These are phyloP conservation scores for Caerostris darwini DNA, from an alignment of 1,140 invertebrate genomes.

Conservation along the genomic window DNA sequence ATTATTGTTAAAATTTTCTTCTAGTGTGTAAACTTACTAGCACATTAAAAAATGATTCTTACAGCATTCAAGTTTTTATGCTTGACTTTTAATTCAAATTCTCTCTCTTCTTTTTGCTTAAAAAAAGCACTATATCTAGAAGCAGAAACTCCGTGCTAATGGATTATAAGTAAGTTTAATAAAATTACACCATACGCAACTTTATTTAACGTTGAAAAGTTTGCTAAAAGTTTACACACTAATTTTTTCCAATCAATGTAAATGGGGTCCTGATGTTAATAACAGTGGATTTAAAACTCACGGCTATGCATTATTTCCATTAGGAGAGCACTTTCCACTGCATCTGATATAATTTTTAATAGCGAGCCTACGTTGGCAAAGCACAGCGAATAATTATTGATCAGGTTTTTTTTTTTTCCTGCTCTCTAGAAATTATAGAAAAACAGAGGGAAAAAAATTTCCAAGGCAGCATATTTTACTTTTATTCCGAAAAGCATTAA, in stretches of 20 bases:
- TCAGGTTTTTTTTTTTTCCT: background rate
- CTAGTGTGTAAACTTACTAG: background rate
- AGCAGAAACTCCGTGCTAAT: constrained; percentile 28
- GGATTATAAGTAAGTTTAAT: constrained; percentile 57
- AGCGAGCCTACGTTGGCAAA: background rate
- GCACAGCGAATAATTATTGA: constrained; percentile 54
- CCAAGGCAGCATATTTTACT: background rate
- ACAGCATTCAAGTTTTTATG: constrained; percentile 30
- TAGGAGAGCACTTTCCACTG: constrained; percentile 35
- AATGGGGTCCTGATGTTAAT: constrained; percentile 63
- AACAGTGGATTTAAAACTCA: constrained; percentile 31
- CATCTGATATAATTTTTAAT: constrained; percentile 54
- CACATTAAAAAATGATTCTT: constrained; percentile 11
- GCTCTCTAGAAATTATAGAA: constrained; percentile 21
- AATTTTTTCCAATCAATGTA: constrained; percentile 49
- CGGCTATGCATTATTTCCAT: constrained; percentile 44
- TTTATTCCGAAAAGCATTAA: background rate
- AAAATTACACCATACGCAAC: constrained; percentile 54
- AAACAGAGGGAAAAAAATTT: background rate
- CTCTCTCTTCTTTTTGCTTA: background rate
- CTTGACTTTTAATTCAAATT: constrained; percentile 17
- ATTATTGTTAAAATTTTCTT: background rate
- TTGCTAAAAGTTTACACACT: constrained; percentile 52
- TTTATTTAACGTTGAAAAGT: constrained; percentile 63
- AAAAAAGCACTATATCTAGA: constrained; percentile 1